Percentiles rank a stretch among this genome's conserved stretches.
Evolutionary conservation across 2,888 invertebrate species (phyloP).

Genomic region (Strigamia crassipes): DNA sequence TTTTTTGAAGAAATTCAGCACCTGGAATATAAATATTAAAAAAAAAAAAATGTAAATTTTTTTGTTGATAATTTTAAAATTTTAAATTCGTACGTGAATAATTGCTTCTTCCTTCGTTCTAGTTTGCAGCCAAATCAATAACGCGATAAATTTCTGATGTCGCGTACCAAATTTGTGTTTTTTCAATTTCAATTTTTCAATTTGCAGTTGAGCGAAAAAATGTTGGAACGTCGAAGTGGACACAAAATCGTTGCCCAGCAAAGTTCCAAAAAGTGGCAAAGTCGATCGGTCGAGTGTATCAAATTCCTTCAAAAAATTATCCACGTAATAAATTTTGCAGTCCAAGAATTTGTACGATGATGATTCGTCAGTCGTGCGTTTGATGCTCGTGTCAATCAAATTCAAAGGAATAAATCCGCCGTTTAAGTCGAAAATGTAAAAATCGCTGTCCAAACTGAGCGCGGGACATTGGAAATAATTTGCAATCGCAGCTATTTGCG

Average conservation of each 20-base stretch:
- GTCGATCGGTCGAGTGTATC: slow-evolving; percentile 69
- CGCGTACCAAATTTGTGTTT: slow-evolving; percentile 63
- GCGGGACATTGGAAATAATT: slow-evolving; percentile 80
- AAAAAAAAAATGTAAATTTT: slow-evolving; percentile 23
- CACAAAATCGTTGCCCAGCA: slow-evolving; percentile 90
- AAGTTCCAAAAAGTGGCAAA: slow-evolving; percentile 77
- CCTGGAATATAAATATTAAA: slow-evolving; percentile 43
- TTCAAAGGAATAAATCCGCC: slow-evolving; percentile 74
- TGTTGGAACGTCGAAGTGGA: slow-evolving; percentile 69
- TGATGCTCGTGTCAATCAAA: slow-evolving; percentile 50
- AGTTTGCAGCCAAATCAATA: slow-evolving; percentile 76
- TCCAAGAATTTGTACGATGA: slow-evolving; percentile 35
- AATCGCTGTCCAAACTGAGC: slow-evolving; percentile 91
- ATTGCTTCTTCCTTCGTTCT: slow-evolving; percentile 73
- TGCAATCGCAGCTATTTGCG: slow-evolving; percentile 81
- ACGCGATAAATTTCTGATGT: slow-evolving; percentile 71
- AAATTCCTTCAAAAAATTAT: slow-evolving; percentile 70
- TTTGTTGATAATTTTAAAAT: neutral
- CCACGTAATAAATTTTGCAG: slow-evolving; percentile 74
- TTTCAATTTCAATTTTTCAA: slow-evolving; percentile 63
- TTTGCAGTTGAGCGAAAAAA: slow-evolving; percentile 68
- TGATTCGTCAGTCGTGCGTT: neutral
- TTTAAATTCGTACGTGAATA: slow-evolving; percentile 59
- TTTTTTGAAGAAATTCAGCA: slow-evolving; percentile 54
- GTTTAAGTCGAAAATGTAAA: slow-evolving; percentile 81